phyloP scores from a whole-genome alignment of 1,140 invertebrate species.

The Drosophila busckii region DNA sequence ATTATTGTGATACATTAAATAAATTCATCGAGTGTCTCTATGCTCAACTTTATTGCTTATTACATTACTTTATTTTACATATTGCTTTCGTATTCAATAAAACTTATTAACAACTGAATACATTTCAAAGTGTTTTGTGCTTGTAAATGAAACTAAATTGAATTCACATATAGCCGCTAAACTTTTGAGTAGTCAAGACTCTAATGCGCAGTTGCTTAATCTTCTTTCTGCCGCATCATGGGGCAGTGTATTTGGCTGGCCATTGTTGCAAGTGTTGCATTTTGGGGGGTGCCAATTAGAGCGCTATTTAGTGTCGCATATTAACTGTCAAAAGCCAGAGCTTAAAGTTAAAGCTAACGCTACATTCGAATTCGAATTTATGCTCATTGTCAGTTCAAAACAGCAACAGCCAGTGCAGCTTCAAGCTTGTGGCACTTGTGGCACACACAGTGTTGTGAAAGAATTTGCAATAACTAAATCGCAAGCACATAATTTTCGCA shows the following conservation, averaged over 20 bases:
- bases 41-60: too few species aligned
- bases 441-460: slow-evolving; percentile 52
- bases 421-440: slow-evolving; percentile 37
- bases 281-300: slow-evolving; percentile 64
- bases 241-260: slow-evolving; percentile 10
- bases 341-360: too few species aligned
- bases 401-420: slow-evolving; percentile 6
- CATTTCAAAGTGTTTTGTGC: too few species aligned
- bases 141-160: too few species aligned
- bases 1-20: too few species aligned
- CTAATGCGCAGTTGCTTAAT: slow-evolving; percentile 32
- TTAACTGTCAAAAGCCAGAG: slow-evolving; percentile 33
- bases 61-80: too few species aligned
- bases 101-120: too few species aligned
- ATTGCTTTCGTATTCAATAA: too few species aligned
- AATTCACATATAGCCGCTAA: too few species aligned
- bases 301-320: slow-evolving; percentile 62
- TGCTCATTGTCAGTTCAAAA: slow-evolving; percentile 47
- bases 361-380: slow-evolving; percentile 66
- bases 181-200: too few species aligned
- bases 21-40: too few species aligned
- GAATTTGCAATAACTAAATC: slow-evolving; percentile 33
- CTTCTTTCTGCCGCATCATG: slow-evolving; percentile 56
- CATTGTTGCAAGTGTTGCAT: slow-evolving; percentile 44
- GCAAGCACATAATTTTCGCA: slow-evolving; percentile 57